Base-by-base conservation (phyloP, 2,888 invertebrate species). In the Eutolmus rufibarbis region DNA sequence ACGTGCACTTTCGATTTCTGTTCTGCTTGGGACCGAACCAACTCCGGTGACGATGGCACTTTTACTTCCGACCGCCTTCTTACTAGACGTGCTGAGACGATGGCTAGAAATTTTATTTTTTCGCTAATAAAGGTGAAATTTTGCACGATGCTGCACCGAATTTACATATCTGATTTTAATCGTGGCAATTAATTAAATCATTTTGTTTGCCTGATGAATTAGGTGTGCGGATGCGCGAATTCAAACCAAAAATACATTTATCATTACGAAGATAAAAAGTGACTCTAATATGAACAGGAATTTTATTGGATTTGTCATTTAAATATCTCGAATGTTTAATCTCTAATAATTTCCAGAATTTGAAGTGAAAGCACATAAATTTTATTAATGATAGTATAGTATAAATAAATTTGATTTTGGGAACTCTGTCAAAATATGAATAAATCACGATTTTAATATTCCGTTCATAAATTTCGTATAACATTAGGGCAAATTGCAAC, bases 1-100 rank as follows among this genome's bases (percentile, higher is more conserved):
- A 78, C 19, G n/a, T 51, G 79, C 79, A 79, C 79, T 79, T 79
- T 79, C 79, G 31, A 79, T 79, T 79, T 79, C 7, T 43, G 19
- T 43, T 78, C 78, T 78, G 78, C 16, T 31, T 31, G 34, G 14
- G 40, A 46, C 46, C 19, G 28, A 37, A 28, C 46, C 40, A 16
- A 37, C 7, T 46, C 16, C 28, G n/a, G 78, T 12, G 9, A 3
- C 31, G 79, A 79, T 79, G 51, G 56, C 28, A 79, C 79, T 79
- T 51, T 79, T 79, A 79, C 79, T 46, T 46, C 40, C 16, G 77
- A n/a, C 31, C 9, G n/a, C n/a, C 37, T 77, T 78, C 43, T 78
- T 43, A 77, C 77, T 23, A 77, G 43, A 46, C 19, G 23, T 19
- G 77, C 40, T 34, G 16, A 16, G 76, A 19, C 34, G 31, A n/a